Base-by-base conservation (phyloP, 2,113 vertebrate species). In the Pterocles burchelli region DNA sequence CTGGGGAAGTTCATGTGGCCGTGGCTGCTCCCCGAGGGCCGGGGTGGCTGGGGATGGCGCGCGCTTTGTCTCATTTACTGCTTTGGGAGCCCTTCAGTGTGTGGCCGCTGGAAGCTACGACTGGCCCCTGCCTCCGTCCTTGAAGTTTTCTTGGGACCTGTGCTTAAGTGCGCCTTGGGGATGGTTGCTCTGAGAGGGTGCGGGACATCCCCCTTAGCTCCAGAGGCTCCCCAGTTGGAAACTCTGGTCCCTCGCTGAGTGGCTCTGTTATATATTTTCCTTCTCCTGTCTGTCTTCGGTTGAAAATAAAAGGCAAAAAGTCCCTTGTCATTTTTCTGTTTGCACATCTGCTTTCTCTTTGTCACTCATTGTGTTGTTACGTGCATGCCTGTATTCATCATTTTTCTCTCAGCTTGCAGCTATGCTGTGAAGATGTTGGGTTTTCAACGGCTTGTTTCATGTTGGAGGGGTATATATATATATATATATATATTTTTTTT, bases 71-170 rank as follows among this genome's bases (percentile, higher is more conserved):
- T 29, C 16, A 4, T 36, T 45, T 45, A 7, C 36, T n/a, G 57
- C 46, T 59, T 48, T 15, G 26, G 48, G 16, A 59, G 7, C 22
- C 14, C 49, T 17, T 57, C 14, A 2, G 17, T 63, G 75, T 31
- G 7, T 19, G 57, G 52, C 31, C 8, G 11, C n/a, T 19, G 45
- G 17, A 25, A 11, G 43, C 25, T 41, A 18, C 15, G 6, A 45
- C 6, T 45, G 29, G 55, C 22, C 29, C 26, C 41, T 48, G 48
- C 72, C 75, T 62, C 34, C 12, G 20, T 36, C 48, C 68, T 61
- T 93, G 83, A 92, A 97, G 95, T 97, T 96, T 88, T 57, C 72
- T 28, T 41, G 36, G n/a, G 59, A 72, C 70, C 66, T 48, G 63
- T 41, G 58, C 73, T 38, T 52, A 79, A 92, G 18, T 46, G 61